Base-by-base conservation (phyloP, 2,888 invertebrate species). In the Seira musarum region DNA sequence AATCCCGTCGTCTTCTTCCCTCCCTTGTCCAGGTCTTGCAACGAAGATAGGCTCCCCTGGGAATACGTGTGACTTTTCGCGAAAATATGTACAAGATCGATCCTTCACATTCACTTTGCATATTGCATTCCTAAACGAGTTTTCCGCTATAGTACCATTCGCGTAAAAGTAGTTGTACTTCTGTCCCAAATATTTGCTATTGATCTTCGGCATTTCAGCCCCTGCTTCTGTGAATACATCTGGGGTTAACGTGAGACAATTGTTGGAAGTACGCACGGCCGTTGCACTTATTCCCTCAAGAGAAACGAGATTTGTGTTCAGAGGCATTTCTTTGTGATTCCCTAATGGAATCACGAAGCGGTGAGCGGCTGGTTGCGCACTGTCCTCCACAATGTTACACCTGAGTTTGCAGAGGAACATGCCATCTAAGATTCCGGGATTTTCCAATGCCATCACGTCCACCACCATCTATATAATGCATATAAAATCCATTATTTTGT, bases 171-270 rank as follows among this genome's bases (percentile, higher is more conserved):
- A 91, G 71, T 88, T 87, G 87, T 91, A 90, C 71, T 89, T 88
- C 81, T 88, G 88, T 22, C 85, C 84, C 21, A 64, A 19, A 77
- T 87, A 88, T 21, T 87, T 85, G 77, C 88, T 89, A 87, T 91
- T 90, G 72, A 90, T 89, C 8, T 89, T 88, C 1, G 91, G 91
- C 81, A 90, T 88, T 81, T 91, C 91, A 79, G 89, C 88, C n/a
- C 88, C 89, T 2, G 86, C 83, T 46, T 87, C 86, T 0, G 87
- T 85, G 30, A 88, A 81, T 65, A 75, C 65, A 73, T 87, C 84
- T 22, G 86, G 83, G 35, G 84, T 81, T 15, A 88, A 67, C 2
- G 88, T 83, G 17, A 88, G 78, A 2, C 85, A 85, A 19, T 88
- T 87, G 19, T 61, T 73, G 22, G 88, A 88, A 66, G 86, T 86